phyloP scores from a whole-genome alignment of 2,888 invertebrate genomes.

The Mesorhabditis spiculigera region DNA sequence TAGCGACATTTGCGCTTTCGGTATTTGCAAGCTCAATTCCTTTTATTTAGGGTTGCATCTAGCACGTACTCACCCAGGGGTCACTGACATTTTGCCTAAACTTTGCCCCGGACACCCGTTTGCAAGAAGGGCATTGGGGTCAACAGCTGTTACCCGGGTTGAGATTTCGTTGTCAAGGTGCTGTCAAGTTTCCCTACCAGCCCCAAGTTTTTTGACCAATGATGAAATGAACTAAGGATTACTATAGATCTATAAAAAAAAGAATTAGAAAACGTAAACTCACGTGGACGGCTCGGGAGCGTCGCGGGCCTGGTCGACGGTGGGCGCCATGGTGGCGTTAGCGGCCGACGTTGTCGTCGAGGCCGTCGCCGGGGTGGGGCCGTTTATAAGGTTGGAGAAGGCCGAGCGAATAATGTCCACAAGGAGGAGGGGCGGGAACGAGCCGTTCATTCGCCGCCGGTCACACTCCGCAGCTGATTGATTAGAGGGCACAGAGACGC shows the following conservation, averaged over 20 bases:
- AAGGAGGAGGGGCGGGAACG: not conserved
- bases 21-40: not conserved
- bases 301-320: not conserved
- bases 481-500: not conserved
- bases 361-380: not conserved
- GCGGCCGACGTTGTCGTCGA: not conserved
- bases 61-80: too few species aligned
- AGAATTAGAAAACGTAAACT: not conserved
- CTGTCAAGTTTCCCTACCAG: too few species aligned
- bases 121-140: too few species aligned
- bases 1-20: not conserved
- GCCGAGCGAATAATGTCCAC: constrained; percentile 6
- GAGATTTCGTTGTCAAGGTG: too few species aligned
- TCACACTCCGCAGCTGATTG: not conserved
- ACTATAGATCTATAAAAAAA: not conserved
- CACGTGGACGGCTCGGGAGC: not conserved
- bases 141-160: too few species aligned
- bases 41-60: too few species aligned
- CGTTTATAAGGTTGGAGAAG: constrained; percentile 1
- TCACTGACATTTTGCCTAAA: too few species aligned
- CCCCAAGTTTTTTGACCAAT: too few species aligned
- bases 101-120: too few species aligned
- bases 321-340: not conserved
- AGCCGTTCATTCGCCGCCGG: not conserved
- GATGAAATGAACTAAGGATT: not conserved